These are phyloP conservation scores for Cataglyphis rosenhaueri DNA, from an alignment of 2,888 invertebrate genomes.

Conservation along the genomic window DNA sequence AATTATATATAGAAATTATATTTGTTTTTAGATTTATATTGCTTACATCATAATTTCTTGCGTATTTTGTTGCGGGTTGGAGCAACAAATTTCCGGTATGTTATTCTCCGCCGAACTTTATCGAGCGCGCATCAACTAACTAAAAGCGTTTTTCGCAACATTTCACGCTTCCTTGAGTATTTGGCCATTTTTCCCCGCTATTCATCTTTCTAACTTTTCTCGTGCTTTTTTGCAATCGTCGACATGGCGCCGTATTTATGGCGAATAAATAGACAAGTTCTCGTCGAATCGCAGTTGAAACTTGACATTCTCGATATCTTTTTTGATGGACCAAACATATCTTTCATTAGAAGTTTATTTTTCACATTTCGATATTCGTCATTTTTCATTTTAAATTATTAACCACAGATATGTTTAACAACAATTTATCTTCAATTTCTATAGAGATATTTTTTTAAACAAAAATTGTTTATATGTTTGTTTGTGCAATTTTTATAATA, in stretches of 20 bases:
- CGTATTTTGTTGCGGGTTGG: background rate
- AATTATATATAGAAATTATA: background rate
- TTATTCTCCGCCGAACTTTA: slow-evolving; percentile 1
- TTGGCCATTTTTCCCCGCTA: background rate
- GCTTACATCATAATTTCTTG: background rate
- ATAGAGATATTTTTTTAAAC: background rate
- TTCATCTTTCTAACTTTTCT: slow-evolving; percentile 22
- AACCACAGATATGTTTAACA: background rate
- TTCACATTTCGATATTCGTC: background rate
- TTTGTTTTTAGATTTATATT: background rate
- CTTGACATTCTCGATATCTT: background rate
- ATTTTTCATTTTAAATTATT: background rate
- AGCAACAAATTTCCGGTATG: slow-evolving; percentile 1
- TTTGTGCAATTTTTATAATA: background rate
- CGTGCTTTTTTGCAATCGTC: slow-evolving; percentile 15
- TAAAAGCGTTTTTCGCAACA: slow-evolving; percentile 38
- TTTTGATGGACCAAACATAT: slow-evolving; percentile 22
- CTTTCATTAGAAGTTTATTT: background rate
- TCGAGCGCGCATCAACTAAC: background rate
- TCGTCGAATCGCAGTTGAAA: background rate
- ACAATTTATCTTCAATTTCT: background rate
- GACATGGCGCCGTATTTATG: slow-evolving; percentile 31
- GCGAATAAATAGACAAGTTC: background rate
- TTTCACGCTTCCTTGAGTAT: slow-evolving; percentile 32
- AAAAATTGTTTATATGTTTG: background rate